Evolutionary conservation across 2,888 invertebrate species (phyloP), one percentile per base, ranked within the genome.

Genomic region (Pecten maximus): DNA sequence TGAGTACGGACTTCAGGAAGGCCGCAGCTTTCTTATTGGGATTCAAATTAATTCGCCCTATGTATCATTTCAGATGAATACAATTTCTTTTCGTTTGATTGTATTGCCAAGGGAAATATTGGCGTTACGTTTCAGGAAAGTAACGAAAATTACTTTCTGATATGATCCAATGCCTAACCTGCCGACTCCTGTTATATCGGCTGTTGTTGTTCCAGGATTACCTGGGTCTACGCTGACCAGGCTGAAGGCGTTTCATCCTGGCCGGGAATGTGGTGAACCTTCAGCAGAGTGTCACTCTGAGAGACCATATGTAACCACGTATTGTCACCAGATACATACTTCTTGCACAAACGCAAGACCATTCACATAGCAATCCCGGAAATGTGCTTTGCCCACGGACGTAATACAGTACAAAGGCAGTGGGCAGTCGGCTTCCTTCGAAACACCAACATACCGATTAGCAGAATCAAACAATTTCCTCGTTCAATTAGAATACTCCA

Each of bases 131-230:
- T 74, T 35, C 74, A 35, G 28, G 74, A 35, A 74, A 74, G 74
- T 74, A 74, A 74, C 74, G 74, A 74, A 74, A 28, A 74, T 74
- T 74, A 74, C 74, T 74, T 74, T 74, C 74, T 74, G 35, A 74
- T 74, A 74, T 74, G 74, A 74, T 28, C 23, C 74, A 74, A 74
- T 74, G 74, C 74, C 28, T 74, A 74, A 74, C 10, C 74, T 74
- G 74, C 28, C 74, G 35, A 12, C 28, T 35, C 4, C 4, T 28
- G 6, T 23, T 74, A 35, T 74, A 10, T 10, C 28, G 74, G 6
- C 74, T 35, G 74, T 10, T 35, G 35, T 35, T 74, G 35, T 28
- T 74, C 35, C 35, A 74, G 74, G 74, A 74, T 74, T 74, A 74
- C 74, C 74, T 74, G 74, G 28, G 74, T 23, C 16, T 4, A 35